A percentile compares a stretch with the other conserved stretches of the same genome.
phyloP scores from a whole-genome alignment of 2,797 vertebrate species.

The Siniperca undulata region DNA sequence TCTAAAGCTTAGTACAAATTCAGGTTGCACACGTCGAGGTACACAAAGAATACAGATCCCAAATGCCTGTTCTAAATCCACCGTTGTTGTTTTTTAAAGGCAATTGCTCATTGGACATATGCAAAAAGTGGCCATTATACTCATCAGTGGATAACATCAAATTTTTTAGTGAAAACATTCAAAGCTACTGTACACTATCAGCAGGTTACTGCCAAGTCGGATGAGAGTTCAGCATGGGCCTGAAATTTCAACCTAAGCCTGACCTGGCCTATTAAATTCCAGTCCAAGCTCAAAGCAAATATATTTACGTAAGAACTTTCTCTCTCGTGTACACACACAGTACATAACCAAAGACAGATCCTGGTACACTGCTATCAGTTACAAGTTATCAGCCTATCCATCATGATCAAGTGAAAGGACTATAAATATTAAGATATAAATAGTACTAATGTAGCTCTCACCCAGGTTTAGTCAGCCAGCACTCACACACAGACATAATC shows the following conservation, averaged over 20 bases:
- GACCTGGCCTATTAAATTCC: neutral
- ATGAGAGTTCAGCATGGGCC: neutral
- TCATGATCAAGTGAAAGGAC: neutral
- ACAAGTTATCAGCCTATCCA: conserved; percentile 4
- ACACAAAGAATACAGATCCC: conserved; percentile 32
- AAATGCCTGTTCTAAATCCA: neutral
- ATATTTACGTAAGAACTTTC: neutral
- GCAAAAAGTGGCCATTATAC: neutral
- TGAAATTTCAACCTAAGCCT: neutral
- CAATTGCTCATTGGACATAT: neutral
- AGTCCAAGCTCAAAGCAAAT: neutral
- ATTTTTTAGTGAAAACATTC: neutral
- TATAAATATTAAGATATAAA: conserved; percentile 20
- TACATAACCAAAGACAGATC: neutral
- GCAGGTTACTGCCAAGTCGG: conserved; percentile 2
- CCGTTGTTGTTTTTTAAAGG: neutral
- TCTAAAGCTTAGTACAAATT: conserved; percentile 38
- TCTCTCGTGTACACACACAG: neutral
- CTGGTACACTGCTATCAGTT: neutral
- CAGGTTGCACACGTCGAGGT: neutral
- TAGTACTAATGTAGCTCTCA: neutral
- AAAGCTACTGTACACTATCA: neutral
- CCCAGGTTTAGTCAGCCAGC: conserved; percentile 6
- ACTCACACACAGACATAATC: neutral
- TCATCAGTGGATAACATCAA: neutral